phyloP scores from a whole-genome alignment of 2,113 vertebrate species.

The Ursus arctos region DNA sequence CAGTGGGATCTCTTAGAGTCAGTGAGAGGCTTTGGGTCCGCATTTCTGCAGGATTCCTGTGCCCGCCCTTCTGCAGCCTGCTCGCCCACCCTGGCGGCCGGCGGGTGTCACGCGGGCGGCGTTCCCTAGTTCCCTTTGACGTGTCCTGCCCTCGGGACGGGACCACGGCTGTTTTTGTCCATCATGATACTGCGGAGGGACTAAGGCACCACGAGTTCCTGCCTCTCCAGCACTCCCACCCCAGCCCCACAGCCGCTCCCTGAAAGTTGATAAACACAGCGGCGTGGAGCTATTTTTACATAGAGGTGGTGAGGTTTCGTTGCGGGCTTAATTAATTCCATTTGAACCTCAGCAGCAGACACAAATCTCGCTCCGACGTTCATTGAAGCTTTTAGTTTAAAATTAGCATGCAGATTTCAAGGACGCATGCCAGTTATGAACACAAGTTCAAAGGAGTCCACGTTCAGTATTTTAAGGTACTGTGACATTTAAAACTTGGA shows the following conservation, averaged over 20 bases:
- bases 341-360: not conserved
- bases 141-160: not conserved
- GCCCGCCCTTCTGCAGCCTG: not conserved
- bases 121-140: accelerated
- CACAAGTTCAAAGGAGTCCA: not conserved
- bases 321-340: not conserved
- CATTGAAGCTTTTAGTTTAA: not conserved
- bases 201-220: no score
- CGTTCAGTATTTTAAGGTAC: accelerated
- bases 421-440: not conserved
- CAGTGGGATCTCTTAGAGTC: not conserved
- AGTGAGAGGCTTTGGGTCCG: not conserved
- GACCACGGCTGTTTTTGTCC: not conserved
- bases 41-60: not conserved
- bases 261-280: no score
- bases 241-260: not conserved
- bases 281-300: not conserved
- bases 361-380: not conserved
- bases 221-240: not conserved
- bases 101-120: not conserved
- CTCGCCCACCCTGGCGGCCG: not conserved
- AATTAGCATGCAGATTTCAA: not conserved
- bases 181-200: accelerated
- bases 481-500: not conserved
- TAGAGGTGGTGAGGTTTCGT: not conserved